Base-by-base conservation (phyloP, 2,888 invertebrate genomes). In the Carabus problematicus region DNA sequence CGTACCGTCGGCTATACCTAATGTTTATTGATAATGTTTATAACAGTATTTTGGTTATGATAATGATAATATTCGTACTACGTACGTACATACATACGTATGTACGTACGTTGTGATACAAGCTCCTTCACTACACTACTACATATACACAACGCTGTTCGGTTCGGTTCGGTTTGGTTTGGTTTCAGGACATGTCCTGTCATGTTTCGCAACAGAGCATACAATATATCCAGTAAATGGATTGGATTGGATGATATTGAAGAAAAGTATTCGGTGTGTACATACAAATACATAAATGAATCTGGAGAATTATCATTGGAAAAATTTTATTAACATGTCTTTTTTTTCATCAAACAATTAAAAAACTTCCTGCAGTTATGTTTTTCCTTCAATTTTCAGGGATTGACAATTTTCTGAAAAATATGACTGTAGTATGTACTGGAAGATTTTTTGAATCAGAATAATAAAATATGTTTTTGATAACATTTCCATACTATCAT, bases 391-490 rank as follows among this genome's bases (percentile, higher is more conserved):
- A 16, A 42, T 59, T 42, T 59, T 43, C 16, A 43, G 41, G 59
- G 42, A 42, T 69, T 55, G 62, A 69, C 62, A 54, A 54, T 55
- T 61, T 60, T 64, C 29, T 64, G 64, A 64, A 45, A 68, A 60
- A 60, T 60, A 55, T 69, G 62, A 54, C 62, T 62, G 67, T 67
- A 69, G 62, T 69, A 69, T 69, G 69, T 69, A 69, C 56, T 69
- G 61, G 62, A 61, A 54, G 62, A 59, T 47, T 55, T 52, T 69
- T 62, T 69, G 61, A 62, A 62, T 45, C 62, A 69, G 69, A 56
- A 69, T 60, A 69, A 69, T 69, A 69, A 66, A 69, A 69, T 69
- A 69, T 69, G 69, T 69, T 69, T 69, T 69, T 69, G 69, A 69
- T 69, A 69, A 69, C 69, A 69, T 54, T 68, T 58, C 52, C 54